These are phyloP conservation scores for Sisyra nigra DNA, from an alignment of 2,888 invertebrate species.

Conservation along the genomic window DNA sequence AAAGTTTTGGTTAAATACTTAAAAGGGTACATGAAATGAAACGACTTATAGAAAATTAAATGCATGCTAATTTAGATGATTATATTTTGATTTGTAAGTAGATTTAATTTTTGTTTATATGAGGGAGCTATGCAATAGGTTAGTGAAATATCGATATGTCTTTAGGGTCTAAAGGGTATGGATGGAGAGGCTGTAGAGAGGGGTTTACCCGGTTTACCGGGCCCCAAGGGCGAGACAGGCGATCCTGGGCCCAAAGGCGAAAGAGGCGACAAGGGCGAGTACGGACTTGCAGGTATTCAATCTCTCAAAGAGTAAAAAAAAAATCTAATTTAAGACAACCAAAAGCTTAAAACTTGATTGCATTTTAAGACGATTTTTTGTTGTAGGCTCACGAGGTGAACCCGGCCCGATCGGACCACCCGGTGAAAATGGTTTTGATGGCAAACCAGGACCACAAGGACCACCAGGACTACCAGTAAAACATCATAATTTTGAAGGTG, in stretches of 20 bases:
- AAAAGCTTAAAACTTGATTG: not conserved
- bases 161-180: constrained; percentile 21
- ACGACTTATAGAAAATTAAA: too few species aligned
- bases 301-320: not conserved
- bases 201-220: constrained; percentile 49
- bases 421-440: constrained; percentile 58
- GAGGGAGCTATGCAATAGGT: constrained; percentile 3
- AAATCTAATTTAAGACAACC: not conserved
- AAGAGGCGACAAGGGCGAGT: constrained; percentile 31
- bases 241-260: constrained; percentile 32
- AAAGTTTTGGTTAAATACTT: too few species aligned
- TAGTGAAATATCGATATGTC: constrained; percentile 3
- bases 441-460: constrained; percentile 72
- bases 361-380: constrained; percentile 5
- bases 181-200: constrained; percentile 39
- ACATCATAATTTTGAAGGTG: constrained; percentile 11
- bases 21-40: too few species aligned
- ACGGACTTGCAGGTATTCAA: constrained; percentile 30
- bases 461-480: constrained; percentile 70
- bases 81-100: too few species aligned
- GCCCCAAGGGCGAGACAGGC: constrained; percentile 38
- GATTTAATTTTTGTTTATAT: too few species aligned
- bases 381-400: constrained; percentile 56
- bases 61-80: too few species aligned
- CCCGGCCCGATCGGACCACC: constrained; percentile 58